Conservation (phyloP, 1,140 invertebrate species). For the Hyles vespertilio region DNA sequence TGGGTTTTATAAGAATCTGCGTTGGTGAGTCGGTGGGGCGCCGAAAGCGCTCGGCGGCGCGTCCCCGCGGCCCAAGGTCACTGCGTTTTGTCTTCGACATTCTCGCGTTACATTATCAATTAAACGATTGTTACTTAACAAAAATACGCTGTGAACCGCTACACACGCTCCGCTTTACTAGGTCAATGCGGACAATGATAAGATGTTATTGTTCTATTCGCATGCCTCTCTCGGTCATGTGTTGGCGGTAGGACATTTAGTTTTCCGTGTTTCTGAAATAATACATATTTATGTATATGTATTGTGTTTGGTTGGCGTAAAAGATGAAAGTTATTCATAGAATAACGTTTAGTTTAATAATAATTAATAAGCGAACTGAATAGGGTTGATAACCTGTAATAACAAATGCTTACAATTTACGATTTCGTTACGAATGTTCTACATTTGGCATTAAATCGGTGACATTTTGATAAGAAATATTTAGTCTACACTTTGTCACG, state of each 20-base stretch:
- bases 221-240: too few species aligned
- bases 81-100: conserved; percentile 57
- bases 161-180: conserved; percentile 38
- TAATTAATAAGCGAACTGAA: too few species aligned
- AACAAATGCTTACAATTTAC: too few species aligned
- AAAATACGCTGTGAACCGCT: conserved; percentile 56
- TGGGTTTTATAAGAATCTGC: conserved; percentile 69
- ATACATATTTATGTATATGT: not conserved
- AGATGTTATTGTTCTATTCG: conserved; percentile 22
- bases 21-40: conserved; percentile 52
- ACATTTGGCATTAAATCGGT: too few species aligned
- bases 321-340: too few species aligned
- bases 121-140: conserved; percentile 60
- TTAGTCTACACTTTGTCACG: too few species aligned
- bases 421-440: too few species aligned
- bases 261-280: not conserved
- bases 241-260: too few species aligned
- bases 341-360: too few species aligned
- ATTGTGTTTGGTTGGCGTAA: too few species aligned
- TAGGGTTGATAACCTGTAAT: too few species aligned
- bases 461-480: too few species aligned
- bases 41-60: conserved; percentile 36
- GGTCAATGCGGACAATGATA: conserved; percentile 43
- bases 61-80: conserved; percentile 56
- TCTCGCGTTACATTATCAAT: conserved; percentile 54